Conservation (phyloP, 1,140 invertebrate species). For the Pseudobourletiella spinata region DNA sequence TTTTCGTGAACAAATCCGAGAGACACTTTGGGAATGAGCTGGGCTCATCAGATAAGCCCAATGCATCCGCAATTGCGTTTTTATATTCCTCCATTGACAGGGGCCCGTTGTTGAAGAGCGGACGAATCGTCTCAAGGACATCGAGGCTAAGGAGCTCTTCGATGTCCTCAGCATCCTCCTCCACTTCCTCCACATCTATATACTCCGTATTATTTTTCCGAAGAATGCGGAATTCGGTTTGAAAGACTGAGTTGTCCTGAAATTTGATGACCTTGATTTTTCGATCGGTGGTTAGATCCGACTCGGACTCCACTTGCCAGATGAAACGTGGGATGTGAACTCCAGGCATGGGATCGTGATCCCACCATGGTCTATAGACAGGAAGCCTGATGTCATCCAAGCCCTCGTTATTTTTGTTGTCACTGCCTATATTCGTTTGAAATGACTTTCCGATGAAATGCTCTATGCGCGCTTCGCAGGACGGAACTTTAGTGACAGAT, state of each 20-base stretch:
- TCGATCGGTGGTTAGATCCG: not conserved
- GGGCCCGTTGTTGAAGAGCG: constrained; percentile 2
- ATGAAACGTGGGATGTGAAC: constrained; percentile 6
- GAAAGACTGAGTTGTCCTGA: constrained; percentile 9
- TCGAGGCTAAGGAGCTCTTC: constrained; percentile 15
- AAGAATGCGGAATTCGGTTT: constrained; percentile 11
- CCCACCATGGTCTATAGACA: not conserved
- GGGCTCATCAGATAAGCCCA: not conserved
- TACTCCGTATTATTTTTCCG: constrained; percentile 8
- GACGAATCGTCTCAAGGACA: constrained; percentile 10
- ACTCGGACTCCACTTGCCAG: constrained; percentile 14
- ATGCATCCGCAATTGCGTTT: not conserved
- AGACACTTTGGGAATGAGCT: constrained; percentile 9
- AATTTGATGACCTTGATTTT: constrained; percentile 8
- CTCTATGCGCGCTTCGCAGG: not conserved
- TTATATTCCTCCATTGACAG: constrained; percentile 8
- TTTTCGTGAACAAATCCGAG: constrained; percentile 12
- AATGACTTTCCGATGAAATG: constrained; percentile 1
- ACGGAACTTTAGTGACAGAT: not conserved
- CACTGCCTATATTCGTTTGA: not conserved
- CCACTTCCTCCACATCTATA: constrained; percentile 3
- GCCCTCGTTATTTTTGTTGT: not conserved
- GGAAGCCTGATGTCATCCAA: constrained; percentile 1
- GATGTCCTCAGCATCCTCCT: constrained; percentile 2
- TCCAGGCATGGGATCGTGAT: constrained; percentile 6